phyloP scores from a whole-genome alignment of 2,797 vertebrate genomes.

The Sparidentex hasta region DNA sequence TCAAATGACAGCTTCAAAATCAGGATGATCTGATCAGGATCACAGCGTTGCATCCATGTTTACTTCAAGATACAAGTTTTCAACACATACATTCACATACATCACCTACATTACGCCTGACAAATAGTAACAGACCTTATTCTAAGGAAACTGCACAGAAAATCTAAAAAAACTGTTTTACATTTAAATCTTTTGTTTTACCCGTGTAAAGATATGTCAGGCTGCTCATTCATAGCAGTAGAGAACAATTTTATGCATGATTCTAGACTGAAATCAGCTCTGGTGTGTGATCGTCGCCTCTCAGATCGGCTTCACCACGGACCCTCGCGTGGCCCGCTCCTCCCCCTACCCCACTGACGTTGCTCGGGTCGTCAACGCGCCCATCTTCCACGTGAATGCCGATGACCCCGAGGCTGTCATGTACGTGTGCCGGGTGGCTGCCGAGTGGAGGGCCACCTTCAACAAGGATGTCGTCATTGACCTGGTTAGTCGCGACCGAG shows the following conservation, averaged over 20 bases:
- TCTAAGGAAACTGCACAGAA: not conserved
- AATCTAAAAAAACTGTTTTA: not conserved
- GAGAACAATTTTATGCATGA: not conserved
- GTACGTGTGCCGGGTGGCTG: constrained; percentile 92
- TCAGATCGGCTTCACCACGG: constrained; percentile 94
- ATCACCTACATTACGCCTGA: no score
- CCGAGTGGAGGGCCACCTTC: constrained; percentile 92
- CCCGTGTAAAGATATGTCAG: not conserved
- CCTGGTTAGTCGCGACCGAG: constrained; percentile 79
- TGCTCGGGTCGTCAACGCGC: constrained; percentile 92
- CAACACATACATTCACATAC: no score
- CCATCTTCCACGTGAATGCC: constrained; percentile 94
- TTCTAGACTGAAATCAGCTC: not conserved
- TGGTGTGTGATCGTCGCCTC: constrained; percentile 25
- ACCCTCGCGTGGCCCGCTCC: constrained; percentile 93
- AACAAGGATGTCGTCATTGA: constrained; percentile 95
- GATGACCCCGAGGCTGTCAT: constrained; percentile 93
- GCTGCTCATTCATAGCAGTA: not conserved
- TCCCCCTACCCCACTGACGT: constrained; percentile 93
- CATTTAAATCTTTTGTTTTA: not conserved
- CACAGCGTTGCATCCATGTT: no score
- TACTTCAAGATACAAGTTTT: no score
- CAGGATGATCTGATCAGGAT: no score
- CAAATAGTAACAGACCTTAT: not conserved
- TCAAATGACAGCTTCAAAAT: no score